Evolutionary conservation across 23 tunicate genomes (phyloP), one percentile per base, ranked within the genome.

Genomic region (Ciona savignyi): DNA sequence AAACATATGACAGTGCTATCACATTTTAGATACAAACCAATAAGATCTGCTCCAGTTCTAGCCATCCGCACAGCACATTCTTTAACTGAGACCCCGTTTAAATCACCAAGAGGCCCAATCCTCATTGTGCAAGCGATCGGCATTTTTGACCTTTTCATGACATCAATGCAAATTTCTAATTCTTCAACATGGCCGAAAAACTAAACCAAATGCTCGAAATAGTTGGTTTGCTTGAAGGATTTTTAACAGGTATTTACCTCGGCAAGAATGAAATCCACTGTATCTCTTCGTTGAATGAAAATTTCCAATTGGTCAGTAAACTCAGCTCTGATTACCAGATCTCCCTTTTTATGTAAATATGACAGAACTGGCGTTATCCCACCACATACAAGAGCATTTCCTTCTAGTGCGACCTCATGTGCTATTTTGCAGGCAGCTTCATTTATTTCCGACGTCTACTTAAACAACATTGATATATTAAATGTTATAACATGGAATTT

Each of bases 11-110:
- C n/a, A n/a, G n/a, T n/a, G n/a, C n/a, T n/a, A n/a, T n/a, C n/a
- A n/a, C n/a, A n/a, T n/a, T n/a, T n/a, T n/a, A n/a, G n/a, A n/a
- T n/a, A n/a, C n/a, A n/a, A 42, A 90, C 97, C 97, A 65, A 90
- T 63, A 20, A 90, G 68, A 32, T 90, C 90, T 3, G 97, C 97
- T 49, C 97, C 97, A 15, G 97, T 75, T 51, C 79, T 79, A 0
- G 97, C 97, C 97, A 90, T 79, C 62, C 90, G 62, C 15, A 90
- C 35, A 2, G 97, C 90, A 65, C 97, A 90, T 74, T 90, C 97
- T 32, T 90, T 90, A 2, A 79, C 82, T 22, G 90, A 69, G 21
- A 79, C 72, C 4, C 97, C 97, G 42, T 70, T 71, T 0, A 27
- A 63, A 60, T 84, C 90, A 25, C 97, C 97, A 11, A 35, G 3